A percentile compares a stretch with the other conserved stretches of the same genome.
phyloP scores from a whole-genome alignment of 2,797 vertebrate genomes.

The Brotula barbata region DNA sequence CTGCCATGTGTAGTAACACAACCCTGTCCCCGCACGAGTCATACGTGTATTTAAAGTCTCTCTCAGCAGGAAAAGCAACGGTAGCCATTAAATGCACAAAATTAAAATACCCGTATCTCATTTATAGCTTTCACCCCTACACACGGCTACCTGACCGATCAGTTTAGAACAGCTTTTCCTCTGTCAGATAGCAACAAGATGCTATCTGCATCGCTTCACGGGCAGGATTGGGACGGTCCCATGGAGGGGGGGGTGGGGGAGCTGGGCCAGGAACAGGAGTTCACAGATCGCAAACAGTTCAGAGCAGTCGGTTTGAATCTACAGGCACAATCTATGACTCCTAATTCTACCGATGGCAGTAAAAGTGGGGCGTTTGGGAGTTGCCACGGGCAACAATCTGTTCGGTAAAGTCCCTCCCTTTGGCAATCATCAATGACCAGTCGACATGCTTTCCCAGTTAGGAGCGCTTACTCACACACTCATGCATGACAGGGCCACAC shows the following conservation, averaged over 20 bases:
- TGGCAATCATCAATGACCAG: slow-evolving; percentile 49
- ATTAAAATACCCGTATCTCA: slow-evolving; percentile 59
- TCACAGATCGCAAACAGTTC: slow-evolving; percentile 29
- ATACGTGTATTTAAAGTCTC: slow-evolving; percentile 73
- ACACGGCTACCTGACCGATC: slow-evolving; percentile 28
- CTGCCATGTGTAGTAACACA: slow-evolving; percentile 65
- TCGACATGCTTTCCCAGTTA: slow-evolving; percentile 45
- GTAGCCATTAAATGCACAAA: slow-evolving; percentile 47
- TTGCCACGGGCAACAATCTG: slow-evolving; percentile 79
- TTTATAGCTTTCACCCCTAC: slow-evolving; percentile 38
- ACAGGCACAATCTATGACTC: slow-evolving; percentile 64
- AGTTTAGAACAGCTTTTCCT: slow-evolving; percentile 47
- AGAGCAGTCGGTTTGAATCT: slow-evolving; percentile 29
- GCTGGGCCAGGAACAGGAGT: slow-evolving; percentile 42
- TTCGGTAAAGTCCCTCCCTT: slow-evolving; percentile 61
- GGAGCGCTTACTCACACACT: slow-evolving; percentile 17
- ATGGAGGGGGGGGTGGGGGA: slow-evolving; percentile 64
- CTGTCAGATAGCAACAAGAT: slow-evolving; percentile 62
- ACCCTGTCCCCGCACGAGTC: slow-evolving; percentile 60
- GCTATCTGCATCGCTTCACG: slow-evolving; percentile 61
- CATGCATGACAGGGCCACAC: neutral
- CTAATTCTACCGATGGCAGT: slow-evolving; percentile 59
- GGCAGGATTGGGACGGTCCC: slow-evolving; percentile 37
- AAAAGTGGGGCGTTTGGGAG: slow-evolving; percentile 66
- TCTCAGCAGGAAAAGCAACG: slow-evolving; percentile 60